Base-by-base conservation (phyloP, 2,113 vertebrate species). In the Gopherus evgoodei region DNA sequence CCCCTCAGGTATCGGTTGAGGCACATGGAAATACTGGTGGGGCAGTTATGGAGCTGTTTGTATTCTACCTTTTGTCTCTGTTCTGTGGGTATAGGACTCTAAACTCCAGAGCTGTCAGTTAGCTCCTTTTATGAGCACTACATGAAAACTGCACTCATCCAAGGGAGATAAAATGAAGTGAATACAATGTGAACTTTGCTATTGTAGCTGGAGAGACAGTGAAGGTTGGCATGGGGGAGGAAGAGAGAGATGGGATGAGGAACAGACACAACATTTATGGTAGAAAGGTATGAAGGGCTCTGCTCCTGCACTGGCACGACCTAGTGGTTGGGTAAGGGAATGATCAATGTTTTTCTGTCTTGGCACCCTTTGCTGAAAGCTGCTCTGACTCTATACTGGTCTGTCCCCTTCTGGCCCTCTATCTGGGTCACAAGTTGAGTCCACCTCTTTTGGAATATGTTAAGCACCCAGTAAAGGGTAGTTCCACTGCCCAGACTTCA, bases 51-150 rank as follows among this genome's bases (percentile, higher is more conserved):
- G 54, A 44, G 82, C 50, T 88, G 17, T 22, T 65, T 93, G 95
- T 38, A 89, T 2, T 78, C n/a, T 47, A 1, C 38, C 49, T 94
- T 92, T 52, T 96, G 4, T 52, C 81, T 54, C 86, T 84, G 25
- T 84, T 54, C 16, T 38, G 27, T 50, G 50, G 11, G 22, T 52
- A 6, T 9, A 86, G 56, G 38, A 81, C 65, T 85, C 16, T 10
- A 25, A 88, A 54, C 3, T 54, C 17, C 22, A 42, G 47, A 56
- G 24, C 56, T 25, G 31, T 81, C 4, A 89, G 1, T 1, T 27
- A 25, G 16, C 1, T 76, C 27, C 82, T 90, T 87, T 56, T 50
- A 72, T 47, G 6, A 53, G 3, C 19, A 31, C 65, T n/a, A 22
- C 19, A 38, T 44, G 2, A 44, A 42, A 56, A 80, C 16, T 8